These are phyloP conservation scores for Uloborus diversus DNA, from an alignment of 1,140 invertebrate genomes.

Conservation along the genomic window DNA sequence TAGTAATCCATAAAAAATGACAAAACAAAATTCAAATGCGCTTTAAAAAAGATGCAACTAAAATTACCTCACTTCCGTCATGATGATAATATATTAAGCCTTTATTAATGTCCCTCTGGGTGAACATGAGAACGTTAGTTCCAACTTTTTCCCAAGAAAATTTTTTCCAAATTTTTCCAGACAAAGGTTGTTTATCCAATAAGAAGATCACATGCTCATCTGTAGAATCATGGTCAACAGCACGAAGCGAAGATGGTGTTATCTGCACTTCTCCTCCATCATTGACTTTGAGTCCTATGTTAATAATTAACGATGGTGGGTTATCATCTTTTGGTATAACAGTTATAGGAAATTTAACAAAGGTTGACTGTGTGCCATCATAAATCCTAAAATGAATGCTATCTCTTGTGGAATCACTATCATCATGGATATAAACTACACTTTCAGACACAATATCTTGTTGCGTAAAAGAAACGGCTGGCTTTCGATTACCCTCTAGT, in stretches of 20 bases:
- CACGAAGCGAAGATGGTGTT: conserved; percentile 63
- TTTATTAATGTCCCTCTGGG: conserved; percentile 65
- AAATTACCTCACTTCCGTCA: conserved; percentile 61
- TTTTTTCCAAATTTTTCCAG: conserved; percentile 60
- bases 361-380: conserved; percentile 49
- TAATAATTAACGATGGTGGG: conserved; percentile 64
- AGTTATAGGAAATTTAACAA: conserved; percentile 60
- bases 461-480: conserved; percentile 73
- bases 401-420: conserved; percentile 61
- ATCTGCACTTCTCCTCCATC: conserved; percentile 62
- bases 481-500: conserved; percentile 29
- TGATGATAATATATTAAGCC: conserved; percentile 64
- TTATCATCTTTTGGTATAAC: conserved; percentile 67
- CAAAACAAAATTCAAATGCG: too few relatives aligned
- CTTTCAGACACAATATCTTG: conserved; percentile 75
- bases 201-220: conserved; percentile 63
- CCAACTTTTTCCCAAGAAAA: conserved; percentile 50
- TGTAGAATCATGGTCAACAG: conserved; percentile 65
- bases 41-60: too few relatives aligned
- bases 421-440: conserved; percentile 68
- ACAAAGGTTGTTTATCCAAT: conserved; percentile 61
- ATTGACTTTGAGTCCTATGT: conserved; percentile 65
- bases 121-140: conserved; percentile 63
- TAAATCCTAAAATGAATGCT: conserved; percentile 48
- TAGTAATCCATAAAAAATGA: too few relatives aligned